These are phyloP conservation scores for Spheniscus mendiculus DNA, from an alignment of 2,113 vertebrate species.

Conservation along the genomic window DNA sequence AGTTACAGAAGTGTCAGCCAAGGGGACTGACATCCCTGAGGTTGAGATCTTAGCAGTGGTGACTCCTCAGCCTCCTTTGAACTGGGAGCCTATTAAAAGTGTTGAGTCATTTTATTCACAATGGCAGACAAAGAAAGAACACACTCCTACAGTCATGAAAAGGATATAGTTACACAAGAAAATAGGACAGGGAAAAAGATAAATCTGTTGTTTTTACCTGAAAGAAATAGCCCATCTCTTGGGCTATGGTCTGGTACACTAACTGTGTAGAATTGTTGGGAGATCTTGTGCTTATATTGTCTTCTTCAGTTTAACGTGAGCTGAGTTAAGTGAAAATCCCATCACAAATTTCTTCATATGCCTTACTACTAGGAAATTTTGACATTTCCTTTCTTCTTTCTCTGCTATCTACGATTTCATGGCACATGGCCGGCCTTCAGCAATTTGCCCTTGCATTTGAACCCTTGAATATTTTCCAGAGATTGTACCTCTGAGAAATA, in stretches of 20 bases:
- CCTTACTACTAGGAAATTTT: neutral
- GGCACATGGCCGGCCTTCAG: neutral
- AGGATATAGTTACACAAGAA: neutral
- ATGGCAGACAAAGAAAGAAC: neutral
- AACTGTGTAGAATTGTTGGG: neutral
- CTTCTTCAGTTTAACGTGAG: neutral
- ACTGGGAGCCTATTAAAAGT: neutral
- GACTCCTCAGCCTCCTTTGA: neutral
- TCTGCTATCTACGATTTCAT: neutral
- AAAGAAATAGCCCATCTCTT: neutral
- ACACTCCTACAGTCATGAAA: neutral
- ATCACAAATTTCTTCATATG: neutral
- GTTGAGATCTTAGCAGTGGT: neutral
- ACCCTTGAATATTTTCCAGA: neutral
- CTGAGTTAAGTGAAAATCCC: neutral
- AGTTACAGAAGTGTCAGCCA: neutral
- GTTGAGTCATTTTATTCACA: neutral
- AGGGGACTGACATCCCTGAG: neutral
- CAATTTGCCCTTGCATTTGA: accelerated
- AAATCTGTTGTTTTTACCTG: neutral
- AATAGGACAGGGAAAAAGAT: neutral
- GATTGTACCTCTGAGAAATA: neutral
- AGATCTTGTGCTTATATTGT: neutral
- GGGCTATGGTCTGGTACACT: neutral
- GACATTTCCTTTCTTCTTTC: neutral